Base-by-base conservation (phyloP, 2,888 invertebrate genomes). In the Sinopyrophorus schimmeli region DNA sequence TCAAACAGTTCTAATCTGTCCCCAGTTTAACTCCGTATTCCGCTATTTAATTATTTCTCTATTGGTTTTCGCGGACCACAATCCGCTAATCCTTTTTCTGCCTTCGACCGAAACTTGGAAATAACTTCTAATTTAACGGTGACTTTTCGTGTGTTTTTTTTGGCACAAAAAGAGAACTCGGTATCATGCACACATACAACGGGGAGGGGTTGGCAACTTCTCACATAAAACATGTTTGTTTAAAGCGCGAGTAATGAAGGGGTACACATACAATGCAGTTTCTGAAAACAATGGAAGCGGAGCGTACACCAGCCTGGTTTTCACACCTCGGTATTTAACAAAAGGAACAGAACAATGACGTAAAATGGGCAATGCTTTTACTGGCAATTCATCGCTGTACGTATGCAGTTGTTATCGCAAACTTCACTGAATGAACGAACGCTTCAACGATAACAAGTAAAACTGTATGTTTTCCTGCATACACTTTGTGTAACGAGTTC, bases 1-100 rank as follows among this genome's bases (percentile, higher is more conserved):
- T 58, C 57, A 58, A 57, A 59, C 58, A 58, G 54, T 41, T 52
- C 53, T 61, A 61, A 61, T 61, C 57, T 58, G 52, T 55, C 51
- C 43, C 47, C 47, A 55, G 49, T 59, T 61, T 61, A 59, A 57
- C 55, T 47, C 32, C 35, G 39, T 34, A 23, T 30, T 27, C 42
- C 47, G n/a, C 27, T 42, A 32, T 39, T 52, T 46, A 46, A 51
- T 51, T 46, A 51, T 47, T 47, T 40, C 28, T 24, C 41, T 20
- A 51, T 41, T 30, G 31, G 21, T 51, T 40, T 44, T 38, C 23
- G 16, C 20, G 21, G 26, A 38, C 12, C 35, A 2, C 37, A 12
- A n/a, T 28, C 16, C 15, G 26, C 18, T 32, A 47, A 47, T 34
- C 35, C 41, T 27, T 41, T 35, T 21, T 34, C 23, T 35, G 17